These are phyloP conservation scores for Ceratoteleas bidentatus DNA, from an alignment of 1,140 invertebrate genomes.

Conservation along the genomic window DNA sequence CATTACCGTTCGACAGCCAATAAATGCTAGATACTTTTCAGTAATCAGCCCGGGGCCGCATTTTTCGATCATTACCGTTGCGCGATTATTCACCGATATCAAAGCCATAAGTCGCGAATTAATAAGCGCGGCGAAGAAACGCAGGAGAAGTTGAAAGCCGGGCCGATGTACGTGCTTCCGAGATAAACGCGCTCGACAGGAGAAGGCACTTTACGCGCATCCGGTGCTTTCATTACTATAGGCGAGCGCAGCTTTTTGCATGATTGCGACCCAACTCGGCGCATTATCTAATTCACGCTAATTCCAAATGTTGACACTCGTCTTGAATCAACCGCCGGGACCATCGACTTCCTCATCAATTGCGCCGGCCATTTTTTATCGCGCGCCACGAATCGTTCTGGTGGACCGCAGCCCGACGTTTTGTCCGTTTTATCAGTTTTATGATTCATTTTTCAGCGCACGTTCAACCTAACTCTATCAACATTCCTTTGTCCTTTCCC, in stretches of 20 bases:
- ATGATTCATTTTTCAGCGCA: too few relatives aligned
- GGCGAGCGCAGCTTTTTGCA: conserved; percentile 55
- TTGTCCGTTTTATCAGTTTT: too few relatives aligned
- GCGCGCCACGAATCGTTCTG: neutral
- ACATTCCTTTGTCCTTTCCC: too few relatives aligned
- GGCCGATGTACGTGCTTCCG: conserved; percentile 34
- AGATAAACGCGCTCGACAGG: conserved; percentile 49
- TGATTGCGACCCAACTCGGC: conserved; percentile 55
- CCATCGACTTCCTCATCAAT: conserved; percentile 27
- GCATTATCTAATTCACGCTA: conserved; percentile 61
- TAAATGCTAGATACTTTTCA: too few relatives aligned
- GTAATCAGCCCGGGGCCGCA: too few relatives aligned
- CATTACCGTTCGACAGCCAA: too few relatives aligned
- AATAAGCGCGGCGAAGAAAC: conserved; percentile 27
- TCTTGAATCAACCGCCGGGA: conserved; percentile 29
- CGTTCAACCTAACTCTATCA: too few relatives aligned
- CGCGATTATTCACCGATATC: neutral
- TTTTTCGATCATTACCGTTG: too few relatives aligned
- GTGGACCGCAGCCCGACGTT: too few relatives aligned
- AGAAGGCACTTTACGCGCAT: conserved; percentile 63
- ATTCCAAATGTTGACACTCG: conserved; percentile 54
- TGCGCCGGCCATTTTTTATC: neutral
- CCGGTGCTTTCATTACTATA: conserved; percentile 63
- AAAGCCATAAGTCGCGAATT: conserved; percentile 4
- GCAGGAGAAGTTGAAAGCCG: conserved; percentile 26